These are phyloP conservation scores for Trachelus tabidus DNA, from an alignment of 2,888 invertebrate species.

Conservation along the genomic window DNA sequence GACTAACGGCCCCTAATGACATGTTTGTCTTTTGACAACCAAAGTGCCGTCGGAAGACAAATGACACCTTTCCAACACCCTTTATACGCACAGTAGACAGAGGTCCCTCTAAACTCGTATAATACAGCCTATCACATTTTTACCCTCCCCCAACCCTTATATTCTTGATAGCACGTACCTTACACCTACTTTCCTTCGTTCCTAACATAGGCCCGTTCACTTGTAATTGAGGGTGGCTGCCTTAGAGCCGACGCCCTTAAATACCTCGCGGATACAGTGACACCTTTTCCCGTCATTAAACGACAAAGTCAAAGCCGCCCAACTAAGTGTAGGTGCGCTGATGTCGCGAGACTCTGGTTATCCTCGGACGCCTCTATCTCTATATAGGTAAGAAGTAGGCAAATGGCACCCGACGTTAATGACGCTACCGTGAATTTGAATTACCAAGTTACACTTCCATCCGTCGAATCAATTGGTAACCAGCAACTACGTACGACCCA, in stretches of 20 bases:
- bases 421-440: slow-evolving; percentile 21
- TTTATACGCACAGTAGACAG: not conserved
- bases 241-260: slow-evolving; percentile 11
- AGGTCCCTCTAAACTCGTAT: slow-evolving; percentile 30
- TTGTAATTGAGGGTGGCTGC: not conserved
- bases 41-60: slow-evolving; percentile 52
- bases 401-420: slow-evolving; percentile 33
- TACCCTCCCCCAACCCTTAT: not conserved
- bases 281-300: slow-evolving; percentile 45
- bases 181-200: not conserved
- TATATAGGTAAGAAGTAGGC: slow-evolving; percentile 29
- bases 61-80: slow-evolving; percentile 37
- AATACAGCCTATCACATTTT: slow-evolving; percentile 26
- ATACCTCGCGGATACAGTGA: slow-evolving; percentile 28
- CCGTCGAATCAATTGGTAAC: not conserved
- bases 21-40: slow-evolving; percentile 47
- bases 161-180: not conserved
- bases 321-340: slow-evolving; percentile 10
- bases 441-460: slow-evolving; percentile 12
- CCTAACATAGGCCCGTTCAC: not conserved
- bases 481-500: not conserved
- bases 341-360: slow-evolving; percentile 39
- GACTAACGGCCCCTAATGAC: slow-evolving; percentile 35
- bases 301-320: slow-evolving; percentile 12
- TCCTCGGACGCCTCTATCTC: slow-evolving; percentile 12